phyloP scores from a whole-genome alignment of 2,888 invertebrate species.

The Ornithoptera alexandrae region DNA sequence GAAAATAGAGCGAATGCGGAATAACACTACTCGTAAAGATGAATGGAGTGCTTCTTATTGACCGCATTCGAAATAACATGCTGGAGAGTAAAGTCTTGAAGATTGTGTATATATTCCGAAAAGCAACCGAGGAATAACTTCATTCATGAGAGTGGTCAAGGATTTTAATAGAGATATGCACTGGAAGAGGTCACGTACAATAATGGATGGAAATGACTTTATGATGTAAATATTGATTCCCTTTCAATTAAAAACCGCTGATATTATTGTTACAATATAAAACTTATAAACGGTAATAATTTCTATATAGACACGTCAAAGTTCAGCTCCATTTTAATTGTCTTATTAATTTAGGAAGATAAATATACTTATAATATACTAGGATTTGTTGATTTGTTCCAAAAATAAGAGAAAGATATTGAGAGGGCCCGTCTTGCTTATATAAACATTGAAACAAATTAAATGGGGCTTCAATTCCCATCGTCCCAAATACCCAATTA shows the following conservation, averaged over 20 bases:
- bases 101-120: neutral
- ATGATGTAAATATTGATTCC: too few relatives aligned
- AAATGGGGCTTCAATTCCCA: conserved; percentile 13
- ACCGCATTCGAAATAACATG: conserved; percentile 19
- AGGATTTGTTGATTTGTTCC: neutral
- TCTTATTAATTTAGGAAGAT: too few relatives aligned
- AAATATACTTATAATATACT: too few relatives aligned
- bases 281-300: too few relatives aligned
- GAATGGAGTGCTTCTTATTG: conserved; percentile 24
- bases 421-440: neutral
- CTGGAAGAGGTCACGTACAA: too few relatives aligned
- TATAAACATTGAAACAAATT: conserved; percentile 14
- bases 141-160: neutral
- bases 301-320: too few relatives aligned
- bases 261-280: too few relatives aligned
- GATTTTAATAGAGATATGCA: too few relatives aligned
- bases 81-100: conserved; percentile 1
- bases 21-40: conserved; percentile 18
- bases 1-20: conserved; percentile 25
- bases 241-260: too few relatives aligned
- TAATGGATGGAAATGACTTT: too few relatives aligned
- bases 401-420: neutral
- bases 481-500: conserved; percentile 17
- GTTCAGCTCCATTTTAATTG: too few relatives aligned
- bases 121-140: neutral